A percentile compares a stretch with the other conserved stretches of the same genome.
phyloP scores from a whole-genome alignment of 2,113 vertebrate species.

The Cyprinus carpio region DNA sequence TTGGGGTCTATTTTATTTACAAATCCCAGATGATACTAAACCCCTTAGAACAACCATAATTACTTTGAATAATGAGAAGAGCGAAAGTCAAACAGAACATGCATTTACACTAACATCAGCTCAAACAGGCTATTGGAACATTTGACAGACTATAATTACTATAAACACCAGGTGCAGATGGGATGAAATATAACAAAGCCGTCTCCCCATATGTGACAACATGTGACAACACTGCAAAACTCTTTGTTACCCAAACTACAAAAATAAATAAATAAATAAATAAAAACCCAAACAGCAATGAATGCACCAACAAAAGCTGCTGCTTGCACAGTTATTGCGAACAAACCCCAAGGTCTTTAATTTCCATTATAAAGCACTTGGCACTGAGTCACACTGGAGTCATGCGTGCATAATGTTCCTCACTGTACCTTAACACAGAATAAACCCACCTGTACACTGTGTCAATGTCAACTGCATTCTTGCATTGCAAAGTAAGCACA shows the following conservation, averaged over 20 bases:
- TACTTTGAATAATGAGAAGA: background rate
- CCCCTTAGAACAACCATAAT: background rate
- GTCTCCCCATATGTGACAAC: conserved; percentile 37
- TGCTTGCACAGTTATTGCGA: conserved; percentile 7
- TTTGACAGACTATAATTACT: conserved; percentile 60
- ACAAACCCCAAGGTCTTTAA: conserved; percentile 16
- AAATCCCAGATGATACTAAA: background rate
- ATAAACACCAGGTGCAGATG: conserved; percentile 59
- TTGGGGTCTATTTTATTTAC: background rate
- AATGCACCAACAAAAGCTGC: conserved; percentile 34
- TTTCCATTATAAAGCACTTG: conserved; percentile 42
- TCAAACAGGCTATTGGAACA: conserved; percentile 52
- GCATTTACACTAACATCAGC: conserved; percentile 37
- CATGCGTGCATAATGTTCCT: conserved; percentile 36
- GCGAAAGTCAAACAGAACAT: conserved; percentile 24
- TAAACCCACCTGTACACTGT: background rate
- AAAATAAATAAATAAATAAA: background rate
- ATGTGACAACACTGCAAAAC: background rate
- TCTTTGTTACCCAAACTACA: background rate
- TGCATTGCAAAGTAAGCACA: background rate
- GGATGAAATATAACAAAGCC: conserved; percentile 61
- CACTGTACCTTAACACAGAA: background rate
- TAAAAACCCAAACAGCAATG: conserved; percentile 5
- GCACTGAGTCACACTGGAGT: conserved; percentile 37
- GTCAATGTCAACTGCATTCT: conserved; percentile 13